Evolutionary conservation across 1,140 invertebrate genomes (phyloP), one percentile per base, ranked within the genome.

Genomic region (Formica selysi): DNA sequence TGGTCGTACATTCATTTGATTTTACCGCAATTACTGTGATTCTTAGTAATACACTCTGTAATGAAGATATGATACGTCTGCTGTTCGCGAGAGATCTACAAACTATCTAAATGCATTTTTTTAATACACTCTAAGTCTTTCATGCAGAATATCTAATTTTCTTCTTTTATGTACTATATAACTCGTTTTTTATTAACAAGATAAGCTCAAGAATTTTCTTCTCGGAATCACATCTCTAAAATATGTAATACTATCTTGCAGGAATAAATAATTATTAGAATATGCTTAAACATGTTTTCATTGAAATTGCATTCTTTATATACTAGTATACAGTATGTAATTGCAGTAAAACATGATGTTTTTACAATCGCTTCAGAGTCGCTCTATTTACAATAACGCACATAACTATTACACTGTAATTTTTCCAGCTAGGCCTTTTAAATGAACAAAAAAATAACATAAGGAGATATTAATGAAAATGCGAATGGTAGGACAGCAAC

Each of bases 371-470:
- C 10, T 26, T 74, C 19, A 4, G 32, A 54, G 2, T 41, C 22
- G 44, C 1, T 78, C 36, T 68, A 76, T 85, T 76, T 85, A 84
- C 68, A 84, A 22, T 32, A 74, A 62, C 19, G n/a, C 41, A 51
- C 3, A 11, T 32, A 65, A n/a, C 29, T 44, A 76, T 76, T 65
- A 7, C 36, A 13, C 36, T 57, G 41, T 26, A 54, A 36, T 48
- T 22, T 29, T 48, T 36, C 1, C 10, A 8, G 0, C 36, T 85
- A 67, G 26, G 83, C 59, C 59, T 48, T 22, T 64, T 38, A 38
- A 29, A 74, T 3, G 29, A 51, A 48, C n/a, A 44, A 29, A 74
- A 26, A 19, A 84, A 83, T 10, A 13, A 59, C 48, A 7, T 32
- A 36, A 29, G 61, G 83, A 78, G 13, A 85, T 85, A 26, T 54